Percentiles rank a stretch among this genome's conserved stretches.
Evolutionary conservation across 1,140 invertebrate genomes (phyloP).

Genomic region (Pectinophora gossypiella): DNA sequence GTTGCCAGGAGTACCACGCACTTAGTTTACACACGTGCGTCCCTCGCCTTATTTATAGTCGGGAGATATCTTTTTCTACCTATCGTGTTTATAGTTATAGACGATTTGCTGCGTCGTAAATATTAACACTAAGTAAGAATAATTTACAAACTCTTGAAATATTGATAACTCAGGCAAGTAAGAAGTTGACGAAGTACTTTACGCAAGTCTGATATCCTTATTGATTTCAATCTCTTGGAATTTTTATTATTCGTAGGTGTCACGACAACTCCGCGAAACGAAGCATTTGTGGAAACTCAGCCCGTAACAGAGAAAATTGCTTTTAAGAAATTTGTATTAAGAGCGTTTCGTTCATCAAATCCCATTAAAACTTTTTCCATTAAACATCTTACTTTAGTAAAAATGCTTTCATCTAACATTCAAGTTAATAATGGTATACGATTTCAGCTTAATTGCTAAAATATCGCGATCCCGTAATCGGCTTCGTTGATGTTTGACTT

Average conservation of each 20-base stretch:
- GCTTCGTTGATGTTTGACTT: constrained; percentile 24
- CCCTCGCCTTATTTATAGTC: constrained; percentile 13
- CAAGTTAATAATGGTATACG: constrained; percentile 41
- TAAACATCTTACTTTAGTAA: constrained; percentile 54
- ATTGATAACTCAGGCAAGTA: no score
- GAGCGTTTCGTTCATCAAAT: constrained; percentile 59
- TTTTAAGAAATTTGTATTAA: constrained; percentile 51
- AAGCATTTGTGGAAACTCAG: constrained; percentile 21
- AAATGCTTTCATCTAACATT: constrained; percentile 50
- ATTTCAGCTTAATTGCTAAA: constrained; percentile 41
- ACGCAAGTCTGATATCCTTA: no score
- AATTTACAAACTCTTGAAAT: no score
- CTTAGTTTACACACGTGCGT: constrained; percentile 4
- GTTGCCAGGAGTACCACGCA: constrained; percentile 6
- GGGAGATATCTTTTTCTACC: no score
- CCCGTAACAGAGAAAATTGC: constrained; percentile 46
- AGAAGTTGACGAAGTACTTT: no score
- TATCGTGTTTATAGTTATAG: no score
- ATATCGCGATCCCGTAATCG: constrained; percentile 33
- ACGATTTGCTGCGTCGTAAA: no score
- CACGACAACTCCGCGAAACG: no score
- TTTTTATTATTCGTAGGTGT: no score
- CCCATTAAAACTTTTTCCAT: constrained; percentile 69
- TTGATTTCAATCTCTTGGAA: no score
- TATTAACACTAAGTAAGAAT: no score